Evolutionary conservation across 92 coral and sea anemone genomes (phyloP).

Genomic region (Desmophyllum pertusum): DNA sequence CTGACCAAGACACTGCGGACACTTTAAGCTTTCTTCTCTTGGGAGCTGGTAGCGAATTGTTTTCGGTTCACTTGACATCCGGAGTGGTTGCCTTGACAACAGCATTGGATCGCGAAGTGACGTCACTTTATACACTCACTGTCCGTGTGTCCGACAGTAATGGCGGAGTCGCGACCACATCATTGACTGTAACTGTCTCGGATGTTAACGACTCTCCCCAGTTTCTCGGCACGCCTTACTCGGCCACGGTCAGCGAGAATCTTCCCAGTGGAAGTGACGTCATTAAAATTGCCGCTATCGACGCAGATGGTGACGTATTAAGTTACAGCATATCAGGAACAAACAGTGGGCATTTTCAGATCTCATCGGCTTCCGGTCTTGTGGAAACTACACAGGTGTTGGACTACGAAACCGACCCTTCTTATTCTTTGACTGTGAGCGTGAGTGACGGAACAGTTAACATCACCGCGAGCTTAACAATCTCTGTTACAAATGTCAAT

Average conservation of each 20-base stretch:
- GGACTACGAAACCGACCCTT: constrained; percentile 43
- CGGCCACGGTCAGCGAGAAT: constrained; percentile 56
- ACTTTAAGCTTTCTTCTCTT: constrained; percentile 33
- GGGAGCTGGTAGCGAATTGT: constrained; percentile 48
- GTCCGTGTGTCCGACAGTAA: constrained; percentile 52
- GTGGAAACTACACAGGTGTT: constrained; percentile 32
- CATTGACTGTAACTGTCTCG: constrained; percentile 54
- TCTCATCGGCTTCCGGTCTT: constrained; percentile 25
- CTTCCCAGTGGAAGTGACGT: constrained; percentile 43
- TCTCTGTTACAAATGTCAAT: constrained; percentile 46
- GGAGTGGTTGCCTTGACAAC: constrained; percentile 49
- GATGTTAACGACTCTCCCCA: constrained; percentile 68
- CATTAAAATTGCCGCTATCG: constrained; percentile 23
- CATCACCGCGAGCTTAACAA: constrained; percentile 34
- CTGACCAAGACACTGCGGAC: constrained; percentile 48
- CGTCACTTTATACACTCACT: constrained; percentile 47
- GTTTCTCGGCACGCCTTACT: constrained; percentile 54
- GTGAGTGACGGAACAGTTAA: constrained; percentile 39
- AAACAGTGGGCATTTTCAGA: constrained; percentile 35
- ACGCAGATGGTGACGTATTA: constrained; percentile 46
- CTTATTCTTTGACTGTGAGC: constrained; percentile 31
- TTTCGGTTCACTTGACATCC: constrained; percentile 40
- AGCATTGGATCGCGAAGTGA: constrained; percentile 39
- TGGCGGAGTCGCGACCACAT: constrained; percentile 39
- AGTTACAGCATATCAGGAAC: constrained; percentile 42